Conservation (phyloP, 92 coral and sea anemone genomes). For the Actinostola sp. region DNA sequence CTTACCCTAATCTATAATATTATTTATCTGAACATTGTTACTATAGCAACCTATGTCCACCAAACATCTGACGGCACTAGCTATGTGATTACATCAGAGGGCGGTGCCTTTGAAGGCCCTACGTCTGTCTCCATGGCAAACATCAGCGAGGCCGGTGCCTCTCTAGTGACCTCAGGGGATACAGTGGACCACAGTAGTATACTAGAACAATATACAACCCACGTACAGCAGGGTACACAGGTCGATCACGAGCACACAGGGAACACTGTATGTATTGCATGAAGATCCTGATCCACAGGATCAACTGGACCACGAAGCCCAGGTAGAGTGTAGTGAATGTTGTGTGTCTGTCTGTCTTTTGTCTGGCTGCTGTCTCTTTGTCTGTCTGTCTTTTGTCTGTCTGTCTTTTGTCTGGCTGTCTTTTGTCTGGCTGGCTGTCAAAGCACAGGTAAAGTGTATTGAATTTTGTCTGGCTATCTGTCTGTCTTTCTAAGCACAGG, state of each 20-base stretch:
- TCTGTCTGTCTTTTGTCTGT: too few species aligned
- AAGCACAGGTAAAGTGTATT: too few species aligned
- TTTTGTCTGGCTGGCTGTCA: too few species aligned
- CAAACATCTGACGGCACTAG: slow-evolving; percentile 94
- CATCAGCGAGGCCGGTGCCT: slow-evolving; percentile 68
- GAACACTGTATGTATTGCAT: slow-evolving; percentile 83
- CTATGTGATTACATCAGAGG: slow-evolving; percentile 92
- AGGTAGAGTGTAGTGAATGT: too few species aligned
- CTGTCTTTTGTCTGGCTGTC: too few species aligned
- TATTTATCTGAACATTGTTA: not conserved
- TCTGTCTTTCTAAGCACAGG: too few species aligned
- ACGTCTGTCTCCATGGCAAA: slow-evolving; percentile 89
- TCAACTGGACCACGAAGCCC: slow-evolving; percentile 65
- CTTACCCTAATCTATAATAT: not conserved
- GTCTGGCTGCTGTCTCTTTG: too few species aligned
- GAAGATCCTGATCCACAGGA: slow-evolving; percentile 79
- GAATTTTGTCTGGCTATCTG: too few species aligned
- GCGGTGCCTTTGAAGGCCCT: slow-evolving; percentile 74
- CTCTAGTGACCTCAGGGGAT: slow-evolving; percentile 82
- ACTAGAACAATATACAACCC: slow-evolving; percentile 84
- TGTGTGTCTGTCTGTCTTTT: too few species aligned
- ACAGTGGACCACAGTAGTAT: slow-evolving; percentile 84
- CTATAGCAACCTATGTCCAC: slow-evolving; percentile 82
- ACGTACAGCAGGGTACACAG: slow-evolving; percentile 63
- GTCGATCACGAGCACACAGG: slow-evolving; percentile 78